Base-by-base conservation (phyloP, 2,888 invertebrate species). In the Helicoverpa assulta region DNA sequence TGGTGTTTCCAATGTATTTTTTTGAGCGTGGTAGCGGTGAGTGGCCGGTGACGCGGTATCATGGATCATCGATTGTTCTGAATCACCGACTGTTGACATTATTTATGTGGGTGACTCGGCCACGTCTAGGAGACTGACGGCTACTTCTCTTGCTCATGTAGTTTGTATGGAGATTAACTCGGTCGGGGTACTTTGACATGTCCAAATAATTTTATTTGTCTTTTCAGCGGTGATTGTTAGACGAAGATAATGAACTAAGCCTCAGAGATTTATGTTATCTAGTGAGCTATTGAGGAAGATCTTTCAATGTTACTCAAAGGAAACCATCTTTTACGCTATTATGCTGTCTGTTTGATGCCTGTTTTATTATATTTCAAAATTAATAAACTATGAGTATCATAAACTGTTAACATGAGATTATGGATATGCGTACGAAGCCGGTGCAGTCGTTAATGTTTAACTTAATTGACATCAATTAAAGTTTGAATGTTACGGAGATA, bases 31-130 rank as follows among this genome's bases (percentile, higher is more conserved):
- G 67, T 76, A 85, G 86, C 90, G 92, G 87, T 90, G 92, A 92
- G 89, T 91, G 90, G 84, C 72, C 87, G 89, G 90, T 91, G 92
- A 91, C 91, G 88, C 86, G 84, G 79, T 81, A 87, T 85, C 91
- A 88, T 89, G 90, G 88, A 90, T 90, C 91, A 90, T 89, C 90
- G 90, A 88, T 91, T 90, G 90, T 90, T 89, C 85, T 80, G 70
- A 83, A 84, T 84, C 82, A 85, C 87, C 88, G 90, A 88, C 88
- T 87, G 90, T 87, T 90, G 92, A 89, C 88, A 89, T 93, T 90
- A 92, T 94, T 93, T 93, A 93, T 94, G 87, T 86, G 86, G 81
- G 83, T 84, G 85, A 83, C 79, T 88, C 86, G 86, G 77, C 80
- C 79, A 87, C 83, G 85, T 87, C 88, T 86, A 86, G 70, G 73